Evolutionary conservation across 2,113 vertebrate species (phyloP).

Genomic region (Rhodinocichla rosea): DNA sequence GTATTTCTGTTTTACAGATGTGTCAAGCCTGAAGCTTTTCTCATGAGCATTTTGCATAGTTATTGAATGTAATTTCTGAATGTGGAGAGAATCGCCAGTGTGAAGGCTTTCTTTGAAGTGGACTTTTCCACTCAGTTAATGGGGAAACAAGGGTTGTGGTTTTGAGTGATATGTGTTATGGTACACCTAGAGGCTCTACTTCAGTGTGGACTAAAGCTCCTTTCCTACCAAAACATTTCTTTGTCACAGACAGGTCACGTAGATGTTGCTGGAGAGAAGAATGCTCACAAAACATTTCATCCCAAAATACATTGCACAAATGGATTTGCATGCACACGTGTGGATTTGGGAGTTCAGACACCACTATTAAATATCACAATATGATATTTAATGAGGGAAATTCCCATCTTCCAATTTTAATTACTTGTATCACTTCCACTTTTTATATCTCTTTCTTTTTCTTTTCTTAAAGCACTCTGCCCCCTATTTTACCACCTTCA

Average conservation of each 20-base stretch:
- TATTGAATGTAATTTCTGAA: background rate
- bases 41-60: background rate
- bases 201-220: background rate
- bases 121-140: background rate
- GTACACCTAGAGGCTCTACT: background rate
- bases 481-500: background rate
- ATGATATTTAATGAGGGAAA: background rate
- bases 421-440: background rate
- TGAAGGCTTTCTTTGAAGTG: background rate
- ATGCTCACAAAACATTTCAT: background rate
- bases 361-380: background rate
- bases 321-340: rapidly evolving
- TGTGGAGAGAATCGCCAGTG: background rate
- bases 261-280: background rate
- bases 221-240: background rate
- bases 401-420: background rate
- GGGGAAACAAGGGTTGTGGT: background rate
- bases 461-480: background rate
- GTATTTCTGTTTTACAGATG: background rate
- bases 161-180: background rate
- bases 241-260: rapidly evolving
- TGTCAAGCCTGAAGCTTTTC: background rate
- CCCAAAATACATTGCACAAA: background rate
- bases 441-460: background rate
- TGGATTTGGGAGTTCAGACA: background rate